These are phyloP conservation scores for Drosophila mulleri DNA, from an alignment of 2,888 invertebrate species.

Conservation along the genomic window DNA sequence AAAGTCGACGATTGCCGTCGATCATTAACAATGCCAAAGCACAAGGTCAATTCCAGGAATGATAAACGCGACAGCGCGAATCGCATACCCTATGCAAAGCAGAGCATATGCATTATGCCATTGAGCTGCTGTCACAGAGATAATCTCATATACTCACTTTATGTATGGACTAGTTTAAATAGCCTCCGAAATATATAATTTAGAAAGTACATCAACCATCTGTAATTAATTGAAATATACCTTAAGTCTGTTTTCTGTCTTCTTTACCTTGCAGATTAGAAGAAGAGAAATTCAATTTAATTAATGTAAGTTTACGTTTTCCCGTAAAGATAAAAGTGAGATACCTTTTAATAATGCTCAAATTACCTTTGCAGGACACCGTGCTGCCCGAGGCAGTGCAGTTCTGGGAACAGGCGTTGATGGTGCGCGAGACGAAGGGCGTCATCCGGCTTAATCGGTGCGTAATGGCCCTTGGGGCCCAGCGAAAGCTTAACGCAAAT, in stretches of 20 bases:
- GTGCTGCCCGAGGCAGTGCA: conserved; percentile 95
- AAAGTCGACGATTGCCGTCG: conserved; percentile 9
- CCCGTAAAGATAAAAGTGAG: background rate
- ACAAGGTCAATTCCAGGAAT: conserved; percentile 62
- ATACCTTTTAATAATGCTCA: conserved; percentile 6
- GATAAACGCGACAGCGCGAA: conserved; percentile 25
- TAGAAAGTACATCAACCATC: too few species aligned
- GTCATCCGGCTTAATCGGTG: conserved; percentile 95
- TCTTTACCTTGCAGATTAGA: conserved; percentile 89
- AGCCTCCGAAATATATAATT: background rate
- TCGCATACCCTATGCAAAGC: background rate
- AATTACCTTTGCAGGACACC: conserved; percentile 88
- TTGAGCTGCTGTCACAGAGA: background rate
- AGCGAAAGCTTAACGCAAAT: background rate
- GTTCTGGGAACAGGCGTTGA: conserved; percentile 97
- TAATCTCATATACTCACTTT: background rate
- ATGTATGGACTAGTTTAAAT: background rate
- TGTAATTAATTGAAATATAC: background rate
- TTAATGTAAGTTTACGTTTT: conserved; percentile 90
- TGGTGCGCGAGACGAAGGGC: conserved; percentile 93
- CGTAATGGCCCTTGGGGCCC: conserved; percentile 14
- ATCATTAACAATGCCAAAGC: conserved; percentile 47
- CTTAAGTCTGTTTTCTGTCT: conserved; percentile 3
- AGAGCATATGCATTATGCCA: conserved; percentile 1
- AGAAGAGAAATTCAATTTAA: conserved; percentile 92